Evolutionary conservation across 2,113 vertebrate species (phyloP), one percentile per base, ranked within the genome.

Genomic region (Cercopithecus mona): DNA sequence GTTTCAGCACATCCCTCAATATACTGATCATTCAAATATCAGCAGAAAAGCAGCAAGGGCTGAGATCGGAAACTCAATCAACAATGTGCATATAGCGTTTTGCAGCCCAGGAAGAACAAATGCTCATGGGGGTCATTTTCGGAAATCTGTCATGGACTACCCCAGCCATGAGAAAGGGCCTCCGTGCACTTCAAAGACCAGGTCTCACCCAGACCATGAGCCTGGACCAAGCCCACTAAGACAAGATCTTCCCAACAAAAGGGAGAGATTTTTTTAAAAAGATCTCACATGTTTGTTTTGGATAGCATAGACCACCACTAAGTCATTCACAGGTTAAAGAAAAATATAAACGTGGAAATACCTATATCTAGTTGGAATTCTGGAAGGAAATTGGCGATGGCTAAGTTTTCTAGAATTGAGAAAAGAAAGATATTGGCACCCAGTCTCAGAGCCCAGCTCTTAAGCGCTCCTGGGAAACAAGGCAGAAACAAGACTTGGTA

Each of bases 41-140:
- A 45, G 75, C 43, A 10, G 18, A 8, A 48, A n/a, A 22, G 0
- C 27, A 38, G 75, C 50, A 14, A 11, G 35, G 5, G 32, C 4
- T 38, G 8, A 75, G n/a, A 45, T 35, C 80, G 7, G 5, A 61
- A 52, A 55, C 50, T 43, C 90, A 5, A 0, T 20, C 22, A 10
- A 16, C 43, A 5, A 50, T 0, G 11, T 59, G 5, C 0, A 10
- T 1, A 14, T 20, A 6, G 43, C 22, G 11, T n/a, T 70, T 30
- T 38, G 45, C 13, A n/a, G 25, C 45, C 30, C 6, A 38, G 20
- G 38, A 68, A 76, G n/a, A n/a, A 35, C 1, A 61, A n/a, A 23
- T 18, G 13, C 30, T 64, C 61, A 64, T 1, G 50, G 25, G 3
- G 9, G 22, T 55, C 6, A 8, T 38, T n/a, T 16, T 57, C 17